Evolutionary conservation across 2,113 vertebrate genomes (phyloP).

Genomic region (Tyrannus savana): DNA sequence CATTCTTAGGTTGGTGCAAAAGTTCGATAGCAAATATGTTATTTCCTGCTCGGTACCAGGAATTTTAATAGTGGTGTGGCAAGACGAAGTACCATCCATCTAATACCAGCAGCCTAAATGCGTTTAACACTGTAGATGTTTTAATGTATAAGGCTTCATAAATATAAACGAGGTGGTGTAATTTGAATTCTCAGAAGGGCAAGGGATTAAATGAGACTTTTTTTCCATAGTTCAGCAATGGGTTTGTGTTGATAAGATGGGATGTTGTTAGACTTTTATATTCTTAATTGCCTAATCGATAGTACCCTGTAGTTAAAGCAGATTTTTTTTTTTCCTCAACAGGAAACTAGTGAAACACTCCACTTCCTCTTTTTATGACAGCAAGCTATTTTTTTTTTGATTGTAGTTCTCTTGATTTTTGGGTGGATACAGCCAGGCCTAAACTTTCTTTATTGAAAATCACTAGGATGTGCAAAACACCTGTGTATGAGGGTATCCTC

Average conservation of each 20-base stretch:
- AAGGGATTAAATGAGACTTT: background rate
- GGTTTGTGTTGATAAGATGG: background rate
- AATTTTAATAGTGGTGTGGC: fast-evolving
- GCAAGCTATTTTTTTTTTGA: background rate
- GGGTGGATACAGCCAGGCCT: background rate
- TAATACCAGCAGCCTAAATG: too few relatives aligned
- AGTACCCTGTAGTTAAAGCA: background rate
- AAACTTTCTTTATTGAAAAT: background rate
- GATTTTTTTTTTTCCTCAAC: background rate
- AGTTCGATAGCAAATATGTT: fast-evolving
- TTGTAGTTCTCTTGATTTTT: background rate
- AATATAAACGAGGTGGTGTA: fast-evolving
- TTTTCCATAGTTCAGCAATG: background rate
- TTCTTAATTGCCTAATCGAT: background rate
- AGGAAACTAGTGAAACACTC: background rate
- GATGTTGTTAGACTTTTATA: background rate
- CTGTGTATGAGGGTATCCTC: background rate
- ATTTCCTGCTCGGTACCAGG: fast-evolving
- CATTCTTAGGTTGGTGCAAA: background rate
- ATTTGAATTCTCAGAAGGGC: background rate
- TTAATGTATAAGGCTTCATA: background rate
- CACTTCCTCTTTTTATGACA: background rate
- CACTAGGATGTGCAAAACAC: background rate
- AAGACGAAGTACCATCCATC: fast-evolving
- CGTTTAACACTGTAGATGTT: fast-evolving